Evolutionary conservation across 2,797 vertebrate species (phyloP).

Genomic region (Schizothorax lantsangensis): DNA sequence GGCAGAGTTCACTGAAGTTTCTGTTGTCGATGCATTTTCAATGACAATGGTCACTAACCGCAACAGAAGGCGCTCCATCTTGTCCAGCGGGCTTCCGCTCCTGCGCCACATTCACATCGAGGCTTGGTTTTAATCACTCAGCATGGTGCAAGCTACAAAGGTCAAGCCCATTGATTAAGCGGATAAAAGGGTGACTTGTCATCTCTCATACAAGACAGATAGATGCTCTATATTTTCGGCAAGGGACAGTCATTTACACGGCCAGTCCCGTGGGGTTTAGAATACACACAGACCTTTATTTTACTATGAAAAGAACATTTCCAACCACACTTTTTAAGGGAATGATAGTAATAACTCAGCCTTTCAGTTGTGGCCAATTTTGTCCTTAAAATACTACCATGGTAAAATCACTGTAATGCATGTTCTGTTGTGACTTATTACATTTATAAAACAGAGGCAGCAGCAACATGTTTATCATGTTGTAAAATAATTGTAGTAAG

Average conservation of each 20-base stretch:
- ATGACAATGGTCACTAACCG: conserved; percentile 48
- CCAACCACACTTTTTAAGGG: neutral
- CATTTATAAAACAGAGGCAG: no score
- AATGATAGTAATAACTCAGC: neutral
- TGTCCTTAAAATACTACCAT: neutral
- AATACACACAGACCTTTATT: neutral
- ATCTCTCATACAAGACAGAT: conserved; percentile 72
- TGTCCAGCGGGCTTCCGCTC: conserved; percentile 56
- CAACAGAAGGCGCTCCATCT: conserved; percentile 58
- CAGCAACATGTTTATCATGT: neutral
- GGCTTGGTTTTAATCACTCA: conserved; percentile 81
- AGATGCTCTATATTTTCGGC: conserved; percentile 70
- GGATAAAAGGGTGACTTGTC: conserved; percentile 71
- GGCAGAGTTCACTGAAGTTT: conserved; percentile 23
- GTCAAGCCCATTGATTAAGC: conserved; percentile 79
- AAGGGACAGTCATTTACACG: conserved; percentile 55
- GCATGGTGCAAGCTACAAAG: conserved; percentile 76
- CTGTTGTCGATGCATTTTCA: conserved; percentile 50
- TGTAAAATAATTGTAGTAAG: neutral
- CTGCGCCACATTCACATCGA: conserved; percentile 70
- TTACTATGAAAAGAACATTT: neutral
- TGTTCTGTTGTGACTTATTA: neutral
- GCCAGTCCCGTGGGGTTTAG: neutral
- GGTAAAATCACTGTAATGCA: neutral
- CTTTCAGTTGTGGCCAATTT: neutral